Percentiles rank a stretch among this genome's conserved stretches.
phyloP scores from a whole-genome alignment of 2,888 invertebrate species.

The Drosophila yooni region DNA sequence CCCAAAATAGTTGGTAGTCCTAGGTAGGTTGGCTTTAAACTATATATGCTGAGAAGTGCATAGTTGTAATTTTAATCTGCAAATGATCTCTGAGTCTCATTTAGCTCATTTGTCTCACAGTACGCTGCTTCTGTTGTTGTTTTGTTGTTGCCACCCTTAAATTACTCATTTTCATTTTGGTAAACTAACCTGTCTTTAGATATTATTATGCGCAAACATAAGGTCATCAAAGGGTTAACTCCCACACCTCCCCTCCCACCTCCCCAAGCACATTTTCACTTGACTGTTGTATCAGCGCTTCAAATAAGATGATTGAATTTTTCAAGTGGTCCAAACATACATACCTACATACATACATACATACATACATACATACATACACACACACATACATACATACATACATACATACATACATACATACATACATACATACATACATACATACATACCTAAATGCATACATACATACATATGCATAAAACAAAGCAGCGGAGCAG shows the following conservation, averaged over 20 bases:
- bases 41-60: too few species aligned
- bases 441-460: not conserved
- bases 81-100: not conserved
- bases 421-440: not conserved
- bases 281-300: slow-evolving; percentile 11
- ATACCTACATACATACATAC: not conserved
- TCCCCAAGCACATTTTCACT: slow-evolving; percentile 1
- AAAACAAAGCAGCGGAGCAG: slow-evolving; percentile 7
- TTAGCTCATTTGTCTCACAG: not conserved
- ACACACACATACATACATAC: not conserved
- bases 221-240: slow-evolving; percentile 31
- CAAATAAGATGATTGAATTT: slow-evolving; percentile 44
- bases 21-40: not conserved
- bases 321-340: slow-evolving; percentile 33
- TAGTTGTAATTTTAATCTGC: not conserved
- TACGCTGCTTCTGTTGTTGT: not conserved
- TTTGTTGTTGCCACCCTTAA: slow-evolving; percentile 3
- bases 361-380: not conserved
- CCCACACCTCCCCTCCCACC: not conserved
- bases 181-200: slow-evolving; percentile 34
- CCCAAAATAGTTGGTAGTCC: not conserved
- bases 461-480: not conserved
- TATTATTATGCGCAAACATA: slow-evolving; percentile 3
- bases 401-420: not conserved
- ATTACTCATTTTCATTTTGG: not conserved